Percentiles rank a stretch among this genome's conserved stretches.
phyloP scores from a whole-genome alignment of 2,888 invertebrate species.

The Steinernema hermaphroditum region DNA sequence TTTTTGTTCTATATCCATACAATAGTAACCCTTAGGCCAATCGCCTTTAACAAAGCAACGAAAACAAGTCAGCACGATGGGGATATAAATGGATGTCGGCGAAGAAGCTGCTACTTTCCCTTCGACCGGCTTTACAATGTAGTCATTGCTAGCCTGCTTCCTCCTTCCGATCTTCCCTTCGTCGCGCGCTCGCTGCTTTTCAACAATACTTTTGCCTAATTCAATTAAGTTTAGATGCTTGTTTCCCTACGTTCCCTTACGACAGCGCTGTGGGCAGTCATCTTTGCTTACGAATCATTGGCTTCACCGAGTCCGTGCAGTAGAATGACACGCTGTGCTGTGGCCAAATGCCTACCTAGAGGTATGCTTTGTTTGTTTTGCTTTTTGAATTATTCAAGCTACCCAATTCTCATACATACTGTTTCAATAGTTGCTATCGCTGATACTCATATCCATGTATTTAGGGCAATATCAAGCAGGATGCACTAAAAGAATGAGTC shows the following conservation, averaged over 20 bases:
- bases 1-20: neutral
- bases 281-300: neutral
- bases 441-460: no score
- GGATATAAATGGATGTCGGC: constrained; percentile 8
- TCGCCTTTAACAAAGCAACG: neutral
- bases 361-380: constrained; percentile 37
- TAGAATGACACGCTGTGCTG: constrained; percentile 46
- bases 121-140: constrained; percentile 1
- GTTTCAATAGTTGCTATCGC: no score
- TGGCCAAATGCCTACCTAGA: constrained; percentile 48
- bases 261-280: neutral
- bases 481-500: no score
- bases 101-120: constrained; percentile 22
- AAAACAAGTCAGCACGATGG: constrained; percentile 22
- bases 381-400: no score
- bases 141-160: neutral
- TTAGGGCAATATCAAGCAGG: no score
- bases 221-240: neutral
- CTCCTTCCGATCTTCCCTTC: no score
- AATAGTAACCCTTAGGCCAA: constrained; percentile 22
- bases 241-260: neutral
- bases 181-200: no score
- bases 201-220: neutral
- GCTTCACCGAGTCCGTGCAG: constrained; percentile 32
- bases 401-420: no score